These are phyloP conservation scores for Crypturellus tataupa DNA, from an alignment of 2,797 vertebrate species.

Conservation along the genomic window DNA sequence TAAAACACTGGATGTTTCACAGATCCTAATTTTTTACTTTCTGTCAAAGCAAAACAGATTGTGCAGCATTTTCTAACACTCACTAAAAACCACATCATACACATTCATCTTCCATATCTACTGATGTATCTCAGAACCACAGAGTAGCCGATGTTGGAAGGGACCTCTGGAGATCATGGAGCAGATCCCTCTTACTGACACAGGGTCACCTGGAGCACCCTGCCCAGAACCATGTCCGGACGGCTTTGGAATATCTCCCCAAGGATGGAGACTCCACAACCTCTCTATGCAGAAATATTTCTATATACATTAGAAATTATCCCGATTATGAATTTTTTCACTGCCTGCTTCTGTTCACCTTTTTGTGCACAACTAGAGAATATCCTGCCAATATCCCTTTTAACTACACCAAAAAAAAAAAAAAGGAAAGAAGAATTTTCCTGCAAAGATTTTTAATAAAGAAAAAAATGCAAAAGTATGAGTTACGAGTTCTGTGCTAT, in stretches of 20 bases:
- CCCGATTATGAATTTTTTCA: not conserved
- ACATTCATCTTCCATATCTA: not conserved
- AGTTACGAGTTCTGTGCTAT: not conserved
- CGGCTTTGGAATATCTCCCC: too few relatives aligned
- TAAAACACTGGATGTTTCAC: not conserved
- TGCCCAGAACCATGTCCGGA: not conserved
- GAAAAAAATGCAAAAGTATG: not conserved
- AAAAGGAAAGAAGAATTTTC: not conserved
- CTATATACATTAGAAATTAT: not conserved
- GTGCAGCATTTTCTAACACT: not conserved
- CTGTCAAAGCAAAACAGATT: not conserved
- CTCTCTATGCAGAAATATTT: too few relatives aligned
- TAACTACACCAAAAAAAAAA: not conserved
- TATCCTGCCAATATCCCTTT: not conserved
- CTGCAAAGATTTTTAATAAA: not conserved
- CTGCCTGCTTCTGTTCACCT: not conserved
- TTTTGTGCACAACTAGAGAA: not conserved
- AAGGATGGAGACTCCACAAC: too few relatives aligned
- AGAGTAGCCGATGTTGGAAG: too few relatives aligned
- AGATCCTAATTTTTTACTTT: not conserved
- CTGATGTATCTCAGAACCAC: not conserved
- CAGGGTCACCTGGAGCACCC: too few relatives aligned
- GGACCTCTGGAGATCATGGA: too few relatives aligned
- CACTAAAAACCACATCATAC: rapidly evolving
- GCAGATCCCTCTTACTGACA: too few relatives aligned